Percentiles rank a stretch among this genome's conserved stretches.
phyloP scores from a whole-genome alignment of 1,140 invertebrate genomes.

The Cylas formicarius region DNA sequence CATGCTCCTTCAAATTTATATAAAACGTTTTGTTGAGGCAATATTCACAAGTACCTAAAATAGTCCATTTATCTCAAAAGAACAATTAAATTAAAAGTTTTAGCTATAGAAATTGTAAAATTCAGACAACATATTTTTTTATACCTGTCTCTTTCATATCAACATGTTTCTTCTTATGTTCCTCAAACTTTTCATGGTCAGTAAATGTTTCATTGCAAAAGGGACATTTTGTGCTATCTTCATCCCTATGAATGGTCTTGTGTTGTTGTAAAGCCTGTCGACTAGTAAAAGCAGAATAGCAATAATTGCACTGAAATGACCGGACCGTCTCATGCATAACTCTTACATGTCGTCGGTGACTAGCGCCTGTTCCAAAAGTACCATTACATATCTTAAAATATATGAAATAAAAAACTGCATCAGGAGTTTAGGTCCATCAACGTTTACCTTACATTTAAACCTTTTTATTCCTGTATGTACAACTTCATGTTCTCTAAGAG shows the following conservation, averaged over 20 bases:
- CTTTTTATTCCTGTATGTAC: conserved; percentile 19
- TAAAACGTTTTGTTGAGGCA: conserved; percentile 16
- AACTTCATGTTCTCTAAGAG: conserved; percentile 18
- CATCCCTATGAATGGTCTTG: conserved; percentile 11
- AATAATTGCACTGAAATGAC: conserved; percentile 10
- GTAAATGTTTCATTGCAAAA: conserved; percentile 3
- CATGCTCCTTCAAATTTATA: conserved; percentile 15
- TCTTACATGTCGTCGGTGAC: conserved; percentile 8
- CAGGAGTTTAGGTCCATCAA: conserved; percentile 2
- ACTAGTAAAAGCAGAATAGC: conserved; percentile 11
- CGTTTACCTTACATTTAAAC: conserved; percentile 18
- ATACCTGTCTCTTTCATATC: conserved; percentile 11
- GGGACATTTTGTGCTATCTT: conserved; percentile 8
- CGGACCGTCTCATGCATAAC: conserved; percentile 16
- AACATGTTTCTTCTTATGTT: conserved; percentile 11
- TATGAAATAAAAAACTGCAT: not conserved
- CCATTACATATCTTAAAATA: conserved; percentile 17
- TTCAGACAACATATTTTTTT: no score
- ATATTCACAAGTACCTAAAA: conserved; percentile 13
- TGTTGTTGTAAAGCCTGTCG: conserved; percentile 11
- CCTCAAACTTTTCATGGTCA: not conserved
- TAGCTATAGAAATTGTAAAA: no score
- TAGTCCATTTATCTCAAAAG: no score
- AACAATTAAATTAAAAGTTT: no score
- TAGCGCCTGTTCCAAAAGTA: conserved; percentile 12